phyloP scores from a whole-genome alignment of 2,113 vertebrate species.

The Connochaetes taurinus region DNA sequence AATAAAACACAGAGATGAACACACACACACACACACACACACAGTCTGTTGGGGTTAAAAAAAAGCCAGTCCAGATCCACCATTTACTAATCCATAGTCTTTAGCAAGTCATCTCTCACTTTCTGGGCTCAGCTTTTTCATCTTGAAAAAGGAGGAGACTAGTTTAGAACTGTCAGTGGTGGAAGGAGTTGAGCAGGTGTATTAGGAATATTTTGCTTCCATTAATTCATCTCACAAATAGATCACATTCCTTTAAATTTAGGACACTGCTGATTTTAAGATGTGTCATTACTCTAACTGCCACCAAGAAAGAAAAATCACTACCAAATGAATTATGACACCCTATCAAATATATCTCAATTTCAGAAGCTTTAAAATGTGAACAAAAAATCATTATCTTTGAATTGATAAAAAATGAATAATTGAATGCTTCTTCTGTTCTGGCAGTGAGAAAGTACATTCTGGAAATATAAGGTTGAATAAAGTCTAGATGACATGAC shows the following conservation, averaged over 20 bases:
- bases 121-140: neutral
- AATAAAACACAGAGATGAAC: neutral
- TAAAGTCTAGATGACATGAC: neutral
- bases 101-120: neutral
- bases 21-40: neutral
- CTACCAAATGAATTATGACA: neutral
- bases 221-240: neutral
- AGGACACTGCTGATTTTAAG: neutral
- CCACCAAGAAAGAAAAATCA: slow-evolving; percentile 27
- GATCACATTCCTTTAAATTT: neutral
- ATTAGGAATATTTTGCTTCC: neutral
- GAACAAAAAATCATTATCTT: neutral
- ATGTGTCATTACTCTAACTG: neutral
- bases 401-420: neutral
- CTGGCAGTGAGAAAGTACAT: neutral
- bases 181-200: neutral
- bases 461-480: neutral
- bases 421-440: neutral
- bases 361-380: neutral
- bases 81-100: neutral
- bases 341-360: neutral
- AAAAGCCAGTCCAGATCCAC: neutral
- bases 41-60: neutral
- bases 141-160: neutral
- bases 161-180: neutral